Evolutionary conservation across 2,797 vertebrate species (phyloP).

Genomic region (Prionace glauca): DNA sequence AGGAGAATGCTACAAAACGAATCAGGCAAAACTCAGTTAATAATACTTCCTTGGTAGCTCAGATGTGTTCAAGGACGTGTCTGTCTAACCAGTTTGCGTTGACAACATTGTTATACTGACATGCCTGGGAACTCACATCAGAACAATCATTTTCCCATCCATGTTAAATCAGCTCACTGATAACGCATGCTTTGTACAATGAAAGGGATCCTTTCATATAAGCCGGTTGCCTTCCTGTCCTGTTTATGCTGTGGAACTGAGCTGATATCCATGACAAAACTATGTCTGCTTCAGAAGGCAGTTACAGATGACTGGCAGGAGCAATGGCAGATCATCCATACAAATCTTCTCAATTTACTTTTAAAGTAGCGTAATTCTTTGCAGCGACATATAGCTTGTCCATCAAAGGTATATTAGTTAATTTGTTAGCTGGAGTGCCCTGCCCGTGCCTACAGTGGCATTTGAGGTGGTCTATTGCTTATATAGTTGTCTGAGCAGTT

Average conservation of each 20-base stretch:
- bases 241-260: background rate
- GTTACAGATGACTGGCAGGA: background rate
- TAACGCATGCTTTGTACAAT: background rate
- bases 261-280: background rate
- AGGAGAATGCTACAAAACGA: background rate
- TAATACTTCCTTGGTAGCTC: background rate
- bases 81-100: background rate
- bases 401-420: background rate
- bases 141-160: background rate
- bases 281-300: background rate
- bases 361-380: background rate
- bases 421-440: background rate
- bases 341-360: background rate
- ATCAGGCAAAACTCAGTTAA: background rate
- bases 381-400: background rate
- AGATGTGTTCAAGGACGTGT: background rate
- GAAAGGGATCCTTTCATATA: background rate
- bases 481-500: background rate
- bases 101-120: background rate
- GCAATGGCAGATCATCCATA: background rate
- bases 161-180: background rate
- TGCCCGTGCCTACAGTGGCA: background rate
- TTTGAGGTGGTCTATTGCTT: background rate
- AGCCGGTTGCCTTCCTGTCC: background rate
- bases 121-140: background rate